phyloP scores from a whole-genome alignment of 2,797 vertebrate species.

The Philypnodon macrostomus region DNA sequence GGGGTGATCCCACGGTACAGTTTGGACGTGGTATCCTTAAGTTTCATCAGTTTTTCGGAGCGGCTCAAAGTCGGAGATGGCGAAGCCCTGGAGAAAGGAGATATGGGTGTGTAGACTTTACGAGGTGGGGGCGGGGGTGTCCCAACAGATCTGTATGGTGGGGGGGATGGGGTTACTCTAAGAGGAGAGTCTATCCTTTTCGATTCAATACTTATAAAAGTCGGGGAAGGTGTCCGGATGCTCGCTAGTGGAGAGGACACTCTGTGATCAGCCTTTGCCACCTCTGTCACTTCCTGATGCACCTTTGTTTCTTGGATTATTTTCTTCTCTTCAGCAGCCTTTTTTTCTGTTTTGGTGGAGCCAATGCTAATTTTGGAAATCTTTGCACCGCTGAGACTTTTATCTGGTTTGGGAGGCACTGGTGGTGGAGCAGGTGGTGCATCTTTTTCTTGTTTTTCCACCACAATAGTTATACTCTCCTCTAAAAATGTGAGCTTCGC shows the following conservation, averaged over 20 bases:
- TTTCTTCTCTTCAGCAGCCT: constrained; percentile 60
- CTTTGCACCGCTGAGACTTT: constrained; percentile 58
- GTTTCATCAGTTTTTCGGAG: constrained; percentile 83
- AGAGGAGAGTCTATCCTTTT: constrained; percentile 77
- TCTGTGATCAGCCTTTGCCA: constrained; percentile 58
- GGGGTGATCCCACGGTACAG: constrained; percentile 69
- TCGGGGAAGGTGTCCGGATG: constrained; percentile 85
- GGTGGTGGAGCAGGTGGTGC: constrained; percentile 5
- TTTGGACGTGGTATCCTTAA: constrained; percentile 81
- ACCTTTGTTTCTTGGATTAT: constrained; percentile 47
- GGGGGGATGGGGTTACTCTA: constrained; percentile 74
- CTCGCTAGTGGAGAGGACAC: constrained; percentile 74
- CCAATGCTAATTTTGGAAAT: constrained; percentile 71
- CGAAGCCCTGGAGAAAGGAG: constrained; percentile 63
- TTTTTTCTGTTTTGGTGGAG: constrained; percentile 71
- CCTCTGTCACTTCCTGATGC: constrained; percentile 58
- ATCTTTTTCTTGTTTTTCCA: constrained; percentile 56
- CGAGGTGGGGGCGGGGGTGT: constrained; percentile 73
- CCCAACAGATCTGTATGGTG: constrained; percentile 66
- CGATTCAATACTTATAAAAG: constrained; percentile 90
- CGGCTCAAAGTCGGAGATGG: constrained; percentile 81
- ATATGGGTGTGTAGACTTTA: constrained; percentile 65
- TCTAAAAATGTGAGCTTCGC: constrained; percentile 76
- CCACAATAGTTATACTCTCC: constrained; percentile 52
- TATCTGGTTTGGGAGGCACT: constrained; percentile 55